Evolutionary conservation across 2,113 vertebrate species (phyloP).

Genomic region (human (Homo sapiens)): DNA sequence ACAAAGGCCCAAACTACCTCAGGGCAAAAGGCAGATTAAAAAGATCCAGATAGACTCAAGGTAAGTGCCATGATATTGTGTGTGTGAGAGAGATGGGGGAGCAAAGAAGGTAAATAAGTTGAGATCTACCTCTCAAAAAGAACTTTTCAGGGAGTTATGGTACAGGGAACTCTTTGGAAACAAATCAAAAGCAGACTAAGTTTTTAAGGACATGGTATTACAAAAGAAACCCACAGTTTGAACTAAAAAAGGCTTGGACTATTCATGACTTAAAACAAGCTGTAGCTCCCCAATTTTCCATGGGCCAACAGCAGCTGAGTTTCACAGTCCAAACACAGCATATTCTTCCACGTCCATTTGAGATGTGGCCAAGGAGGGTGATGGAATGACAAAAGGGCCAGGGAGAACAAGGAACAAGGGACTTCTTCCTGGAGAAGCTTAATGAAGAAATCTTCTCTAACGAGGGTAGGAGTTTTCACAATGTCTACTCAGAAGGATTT

Average conservation of each 20-base stretch:
- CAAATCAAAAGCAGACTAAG: background rate
- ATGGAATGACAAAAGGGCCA: background rate
- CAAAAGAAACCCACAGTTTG: background rate
- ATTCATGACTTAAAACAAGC: background rate
- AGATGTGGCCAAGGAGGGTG: too few species aligned
- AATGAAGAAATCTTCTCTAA: too few species aligned
- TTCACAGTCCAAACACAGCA: too few species aligned
- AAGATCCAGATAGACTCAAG: background rate
- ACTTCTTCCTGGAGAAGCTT: background rate
- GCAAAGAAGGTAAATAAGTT: background rate
- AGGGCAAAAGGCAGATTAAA: background rate
- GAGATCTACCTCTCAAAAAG: background rate
- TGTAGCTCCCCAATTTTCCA: background rate
- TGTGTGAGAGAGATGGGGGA: background rate
- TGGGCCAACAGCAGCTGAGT: background rate
- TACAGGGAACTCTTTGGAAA: rapidly evolving
- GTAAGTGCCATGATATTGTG: too few species aligned
- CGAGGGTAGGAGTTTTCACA: too few species aligned
- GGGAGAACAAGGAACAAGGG: rapidly evolving
- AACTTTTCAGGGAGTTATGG: too few species aligned
- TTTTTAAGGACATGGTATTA: background rate
- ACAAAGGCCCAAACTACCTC: background rate
- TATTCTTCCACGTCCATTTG: background rate
- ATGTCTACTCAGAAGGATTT: background rate
- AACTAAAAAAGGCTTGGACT: background rate